phyloP scores from a whole-genome alignment of 2,113 vertebrate genomes.

The Misgurnus anguillicaudatus region DNA sequence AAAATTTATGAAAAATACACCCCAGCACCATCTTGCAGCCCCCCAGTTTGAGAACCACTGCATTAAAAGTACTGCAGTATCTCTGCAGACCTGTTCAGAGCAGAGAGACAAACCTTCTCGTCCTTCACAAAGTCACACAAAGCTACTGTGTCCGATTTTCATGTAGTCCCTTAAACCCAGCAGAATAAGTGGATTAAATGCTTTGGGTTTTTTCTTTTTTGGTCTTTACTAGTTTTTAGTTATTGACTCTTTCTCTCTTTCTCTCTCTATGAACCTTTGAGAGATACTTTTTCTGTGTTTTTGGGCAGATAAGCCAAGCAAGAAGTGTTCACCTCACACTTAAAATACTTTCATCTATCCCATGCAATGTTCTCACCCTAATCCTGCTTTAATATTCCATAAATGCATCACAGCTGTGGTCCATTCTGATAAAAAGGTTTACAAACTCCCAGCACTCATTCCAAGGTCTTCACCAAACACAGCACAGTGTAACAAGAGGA shows the following conservation, averaged over 20 bases:
- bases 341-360: constrained; percentile 6
- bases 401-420: constrained; percentile 17
- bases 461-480: background rate
- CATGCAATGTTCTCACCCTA: background rate
- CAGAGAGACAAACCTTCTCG: background rate
- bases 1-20: too few relatives aligned
- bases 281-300: background rate
- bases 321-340: background rate
- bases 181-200: constrained; percentile 25
- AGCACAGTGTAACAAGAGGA: background rate
- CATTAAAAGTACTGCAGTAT: background rate
- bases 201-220: background rate
- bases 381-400: background rate
- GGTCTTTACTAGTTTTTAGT: background rate
- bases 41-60: too few relatives aligned
- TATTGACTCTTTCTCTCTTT: constrained; percentile 3
- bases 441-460: background rate
- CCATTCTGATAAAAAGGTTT: constrained; percentile 35
- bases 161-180: constrained; percentile 17
- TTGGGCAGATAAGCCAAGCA: constrained; percentile 5
- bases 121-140: background rate
- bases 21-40: too few relatives aligned
- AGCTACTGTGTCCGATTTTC: constrained; percentile 12
- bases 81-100: background rate
- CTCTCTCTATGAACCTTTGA: constrained; percentile 9